Conservation (phyloP, 92 coral and sea anemone genomes). For the Epizoanthus ramosus region DNA sequence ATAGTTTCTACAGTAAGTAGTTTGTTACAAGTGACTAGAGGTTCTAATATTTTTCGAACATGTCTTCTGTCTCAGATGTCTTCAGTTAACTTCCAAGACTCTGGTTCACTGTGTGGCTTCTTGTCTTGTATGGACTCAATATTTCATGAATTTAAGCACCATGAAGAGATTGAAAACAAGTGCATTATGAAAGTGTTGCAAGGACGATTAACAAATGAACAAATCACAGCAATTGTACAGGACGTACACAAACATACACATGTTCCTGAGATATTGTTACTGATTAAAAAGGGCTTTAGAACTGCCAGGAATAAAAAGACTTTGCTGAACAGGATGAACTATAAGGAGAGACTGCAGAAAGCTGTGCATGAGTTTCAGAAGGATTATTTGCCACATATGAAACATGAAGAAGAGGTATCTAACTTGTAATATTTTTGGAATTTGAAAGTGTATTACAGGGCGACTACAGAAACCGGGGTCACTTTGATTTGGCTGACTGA, state of each 20-base stretch:
- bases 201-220: conserved; percentile 79
- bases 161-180: conserved; percentile 95
- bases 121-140: conserved; percentile 72
- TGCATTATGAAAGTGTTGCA: conserved; percentile 86
- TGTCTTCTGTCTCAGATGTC: conserved; percentile 66
- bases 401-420: conserved; percentile 91
- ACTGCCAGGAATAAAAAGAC: conserved; percentile 72
- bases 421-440: too few relatives aligned
- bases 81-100: conserved; percentile 85
- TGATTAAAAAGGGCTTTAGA: conserved; percentile 81
- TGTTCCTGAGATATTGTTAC: conserved; percentile 78
- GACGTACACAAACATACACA: conserved; percentile 92
- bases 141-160: conserved; percentile 94
- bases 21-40: neutral
- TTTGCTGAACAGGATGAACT: conserved; percentile 66
- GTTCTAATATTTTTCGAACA: neutral
- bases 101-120: conserved; percentile 75
- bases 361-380: conserved; percentile 89
- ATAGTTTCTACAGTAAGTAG: too few relatives aligned
- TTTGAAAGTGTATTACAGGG: too few relatives aligned
- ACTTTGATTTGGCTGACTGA: too few relatives aligned
- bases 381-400: conserved; percentile 96
- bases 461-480: too few relatives aligned
- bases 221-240: conserved; percentile 72
- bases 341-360: conserved; percentile 74